These are phyloP conservation scores for Nibea albiflora DNA, from an alignment of 2,113 vertebrate species.

Conservation along the genomic window DNA sequence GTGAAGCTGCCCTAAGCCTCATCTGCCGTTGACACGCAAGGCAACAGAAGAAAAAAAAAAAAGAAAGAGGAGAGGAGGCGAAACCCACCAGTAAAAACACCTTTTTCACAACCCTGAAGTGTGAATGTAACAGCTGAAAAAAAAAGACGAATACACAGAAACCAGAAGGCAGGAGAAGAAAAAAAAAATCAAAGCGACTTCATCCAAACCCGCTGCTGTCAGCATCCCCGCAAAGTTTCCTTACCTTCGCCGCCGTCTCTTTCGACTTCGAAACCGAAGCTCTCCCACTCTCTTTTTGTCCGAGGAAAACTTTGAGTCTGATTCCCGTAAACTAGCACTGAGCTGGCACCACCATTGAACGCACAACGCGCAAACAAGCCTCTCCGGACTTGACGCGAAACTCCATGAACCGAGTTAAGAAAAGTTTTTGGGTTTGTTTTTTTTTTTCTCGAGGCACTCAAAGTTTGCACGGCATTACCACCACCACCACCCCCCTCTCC, in stretches of 20 bases:
- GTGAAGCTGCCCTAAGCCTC: slow-evolving; percentile 74
- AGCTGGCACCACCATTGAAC: slow-evolving; percentile 23
- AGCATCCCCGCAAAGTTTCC: slow-evolving; percentile 55
- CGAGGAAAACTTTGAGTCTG: slow-evolving; percentile 48
- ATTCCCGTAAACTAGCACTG: slow-evolving; percentile 49
- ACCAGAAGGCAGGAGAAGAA: background rate
- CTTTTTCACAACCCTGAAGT: background rate
- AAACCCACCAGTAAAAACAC: slow-evolving; percentile 1
- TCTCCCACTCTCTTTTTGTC: slow-evolving; percentile 48
- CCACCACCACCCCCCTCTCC: background rate
- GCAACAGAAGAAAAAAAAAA: background rate
- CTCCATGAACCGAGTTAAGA: slow-evolving; percentile 68
- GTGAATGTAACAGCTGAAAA: background rate
- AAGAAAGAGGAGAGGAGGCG: background rate
- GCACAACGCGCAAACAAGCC: slow-evolving; percentile 49
- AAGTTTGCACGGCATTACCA: slow-evolving; percentile 49
- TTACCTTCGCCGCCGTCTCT: slow-evolving; percentile 63
- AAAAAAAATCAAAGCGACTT: background rate
- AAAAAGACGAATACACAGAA: background rate
- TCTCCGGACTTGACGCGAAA: slow-evolving; percentile 50
- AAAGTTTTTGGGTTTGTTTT: slow-evolving; percentile 39
- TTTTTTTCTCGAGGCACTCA: slow-evolving; percentile 8
- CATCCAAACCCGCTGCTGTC: slow-evolving; percentile 1
- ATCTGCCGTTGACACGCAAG: slow-evolving; percentile 60
- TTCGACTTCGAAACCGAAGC: slow-evolving; percentile 20